Evolutionary conservation across 2,113 vertebrate genomes (phyloP).

Genomic region (Nyctereutes procyonoides): DNA sequence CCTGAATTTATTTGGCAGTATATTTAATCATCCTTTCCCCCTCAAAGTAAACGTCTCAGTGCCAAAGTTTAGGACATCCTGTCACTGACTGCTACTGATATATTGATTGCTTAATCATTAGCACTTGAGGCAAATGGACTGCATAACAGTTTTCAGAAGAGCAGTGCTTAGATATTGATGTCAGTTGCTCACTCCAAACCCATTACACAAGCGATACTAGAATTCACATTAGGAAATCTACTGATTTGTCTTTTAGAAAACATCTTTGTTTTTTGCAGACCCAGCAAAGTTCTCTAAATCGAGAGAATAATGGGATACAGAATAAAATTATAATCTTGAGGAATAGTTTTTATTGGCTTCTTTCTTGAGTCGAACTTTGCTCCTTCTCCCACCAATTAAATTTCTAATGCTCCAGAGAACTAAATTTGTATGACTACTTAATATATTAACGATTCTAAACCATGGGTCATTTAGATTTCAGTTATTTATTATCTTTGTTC

Average conservation of each 20-base stretch:
- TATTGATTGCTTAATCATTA: slow-evolving; percentile 38
- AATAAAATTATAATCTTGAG: slow-evolving; percentile 36
- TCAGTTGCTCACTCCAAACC: background rate
- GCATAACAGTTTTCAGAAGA: slow-evolving; percentile 37
- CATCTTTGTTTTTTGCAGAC: slow-evolving; percentile 32
- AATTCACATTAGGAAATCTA: slow-evolving; percentile 33
- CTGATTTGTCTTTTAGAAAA: slow-evolving; percentile 57
- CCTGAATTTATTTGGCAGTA: slow-evolving; percentile 49
- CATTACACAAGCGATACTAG: background rate
- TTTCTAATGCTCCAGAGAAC: slow-evolving; percentile 56
- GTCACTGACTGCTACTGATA: slow-evolving; percentile 29
- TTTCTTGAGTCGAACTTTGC: slow-evolving; percentile 43
- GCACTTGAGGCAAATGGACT: background rate
- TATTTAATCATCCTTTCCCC: slow-evolving; percentile 37
- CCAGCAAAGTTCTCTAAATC: slow-evolving; percentile 41
- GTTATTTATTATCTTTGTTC: slow-evolving; percentile 38
- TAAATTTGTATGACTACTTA: slow-evolving; percentile 55
- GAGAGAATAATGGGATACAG: slow-evolving; percentile 15
- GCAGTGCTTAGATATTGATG: background rate
- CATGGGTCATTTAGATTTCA: slow-evolving; percentile 54
- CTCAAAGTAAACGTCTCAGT: slow-evolving; percentile 27
- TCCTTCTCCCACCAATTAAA: slow-evolving; percentile 16
- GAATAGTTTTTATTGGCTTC: slow-evolving; percentile 30
- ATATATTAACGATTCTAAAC: slow-evolving; percentile 53
- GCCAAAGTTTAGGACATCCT: slow-evolving; percentile 24